Percentiles rank a stretch among this genome's conserved stretches.
Conservation (phyloP, 2,113 vertebrate species). For the Eurystomus gularis region DNA sequence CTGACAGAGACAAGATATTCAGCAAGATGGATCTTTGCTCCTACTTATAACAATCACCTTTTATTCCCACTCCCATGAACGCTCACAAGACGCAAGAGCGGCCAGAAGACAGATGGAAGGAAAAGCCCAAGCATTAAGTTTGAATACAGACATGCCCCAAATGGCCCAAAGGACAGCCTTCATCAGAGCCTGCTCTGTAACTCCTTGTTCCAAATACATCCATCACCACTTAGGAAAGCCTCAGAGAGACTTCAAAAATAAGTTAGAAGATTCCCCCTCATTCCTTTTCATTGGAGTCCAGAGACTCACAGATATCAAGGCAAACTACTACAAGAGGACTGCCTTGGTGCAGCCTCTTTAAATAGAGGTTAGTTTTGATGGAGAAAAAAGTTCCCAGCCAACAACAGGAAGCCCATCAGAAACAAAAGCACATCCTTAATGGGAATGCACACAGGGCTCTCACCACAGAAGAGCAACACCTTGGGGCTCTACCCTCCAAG, state of each 20-base stretch:
- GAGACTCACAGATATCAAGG: not conserved
- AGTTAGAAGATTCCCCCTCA: not conserved
- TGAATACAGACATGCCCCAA: not conserved
- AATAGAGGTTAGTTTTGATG: not conserved
- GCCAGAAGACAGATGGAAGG: not conserved
- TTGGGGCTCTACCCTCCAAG: not conserved
- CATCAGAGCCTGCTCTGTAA: not conserved
- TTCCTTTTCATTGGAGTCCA: not conserved
- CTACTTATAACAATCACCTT: not conserved
- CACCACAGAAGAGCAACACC: not conserved
- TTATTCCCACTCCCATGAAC: not conserved
- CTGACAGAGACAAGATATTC: not conserved
- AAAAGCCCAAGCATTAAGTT: not conserved
- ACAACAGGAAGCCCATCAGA: not conserved
- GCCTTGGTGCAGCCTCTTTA: not conserved
- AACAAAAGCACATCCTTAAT: not conserved
- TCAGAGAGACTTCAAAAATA: not conserved
- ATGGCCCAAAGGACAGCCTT: not conserved
- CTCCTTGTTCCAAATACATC: not conserved
- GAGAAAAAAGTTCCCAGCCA: not conserved
- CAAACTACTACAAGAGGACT: not conserved
- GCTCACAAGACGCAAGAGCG: not conserved
- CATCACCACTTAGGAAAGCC: not conserved
- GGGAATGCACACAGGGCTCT: not conserved
- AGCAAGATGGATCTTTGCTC: not conserved